Conservation (phyloP, 2,113 vertebrate species). For the Microcebus tavaratra region DNA sequence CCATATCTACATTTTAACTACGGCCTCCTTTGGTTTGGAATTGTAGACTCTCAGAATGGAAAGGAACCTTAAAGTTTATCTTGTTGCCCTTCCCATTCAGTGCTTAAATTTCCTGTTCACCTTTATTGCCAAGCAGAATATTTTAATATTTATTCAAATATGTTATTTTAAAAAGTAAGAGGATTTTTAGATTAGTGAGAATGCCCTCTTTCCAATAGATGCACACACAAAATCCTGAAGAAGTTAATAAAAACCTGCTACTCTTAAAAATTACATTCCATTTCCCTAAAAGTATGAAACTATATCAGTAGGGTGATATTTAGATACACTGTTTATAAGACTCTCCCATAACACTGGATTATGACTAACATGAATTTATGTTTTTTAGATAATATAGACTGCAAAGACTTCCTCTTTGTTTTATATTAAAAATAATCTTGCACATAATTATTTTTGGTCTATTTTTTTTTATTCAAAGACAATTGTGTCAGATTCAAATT, state of each 20-base stretch:
- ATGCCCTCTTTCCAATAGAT: conserved; percentile 15
- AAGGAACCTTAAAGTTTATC: neutral
- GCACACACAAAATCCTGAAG: neutral
- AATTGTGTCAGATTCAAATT: neutral
- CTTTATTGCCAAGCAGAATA: conserved; percentile 39
- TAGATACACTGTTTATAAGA: neutral
- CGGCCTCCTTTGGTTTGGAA: neutral
- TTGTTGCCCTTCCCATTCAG: neutral
- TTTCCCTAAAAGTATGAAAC: neutral
- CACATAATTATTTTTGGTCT: neutral
- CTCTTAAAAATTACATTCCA: neutral
- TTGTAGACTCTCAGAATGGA: conserved; percentile 7
- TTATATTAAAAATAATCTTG: neutral
- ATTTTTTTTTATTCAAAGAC: neutral
- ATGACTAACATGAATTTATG: neutral
- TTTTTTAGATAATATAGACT: neutral
- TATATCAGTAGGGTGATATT: neutral
- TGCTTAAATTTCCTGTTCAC: conserved; percentile 54
- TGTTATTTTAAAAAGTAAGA: conserved; percentile 12
- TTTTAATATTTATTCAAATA: conserved; percentile 46
- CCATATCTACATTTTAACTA: conserved; percentile 19
- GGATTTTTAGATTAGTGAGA: neutral
- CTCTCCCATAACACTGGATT: neutral
- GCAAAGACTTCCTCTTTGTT: neutral
- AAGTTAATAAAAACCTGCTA: conserved; percentile 32